Percentiles rank a stretch among this genome's conserved stretches.
Conservation (phyloP, 2,797 vertebrate genomes). For the Monodelphis domestica region DNA sequence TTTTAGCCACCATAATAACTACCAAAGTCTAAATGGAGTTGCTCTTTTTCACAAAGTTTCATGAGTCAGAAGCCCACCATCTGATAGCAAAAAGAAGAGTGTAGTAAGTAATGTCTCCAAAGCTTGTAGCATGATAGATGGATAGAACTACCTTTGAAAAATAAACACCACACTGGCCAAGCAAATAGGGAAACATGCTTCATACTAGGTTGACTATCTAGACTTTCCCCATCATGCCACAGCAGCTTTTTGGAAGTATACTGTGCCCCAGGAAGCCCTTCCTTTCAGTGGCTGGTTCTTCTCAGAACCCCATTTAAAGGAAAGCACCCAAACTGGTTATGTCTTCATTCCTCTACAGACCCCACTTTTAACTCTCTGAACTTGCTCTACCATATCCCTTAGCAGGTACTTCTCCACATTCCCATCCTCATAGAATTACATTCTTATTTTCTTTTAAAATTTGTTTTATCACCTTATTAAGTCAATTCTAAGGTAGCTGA, state of each 20-base stretch:
- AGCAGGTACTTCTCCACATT: not conserved
- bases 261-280: not conserved
- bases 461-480: too few relatives aligned
- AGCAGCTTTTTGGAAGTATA: not conserved
- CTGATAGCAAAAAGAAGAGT: not conserved
- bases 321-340: not conserved
- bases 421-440: not conserved
- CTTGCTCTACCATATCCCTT: not conserved
- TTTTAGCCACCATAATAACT: not conserved
- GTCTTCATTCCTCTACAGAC: not conserved
- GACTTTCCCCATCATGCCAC: not conserved
- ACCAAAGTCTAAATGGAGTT: not conserved
- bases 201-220: not conserved
- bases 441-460: not conserved
- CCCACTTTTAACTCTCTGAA: not conserved
- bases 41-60: not conserved
- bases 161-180: not conserved
- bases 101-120: not conserved
- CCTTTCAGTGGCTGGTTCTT: not conserved
- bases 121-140: not conserved
- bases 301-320: not conserved
- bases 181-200: not conserved
- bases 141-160: not conserved
- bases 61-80: not conserved
- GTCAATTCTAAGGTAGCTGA: too few relatives aligned